Percentiles rank a stretch among this genome's conserved stretches.
Conservation (phyloP, 2,113 vertebrate species). For the Bos javanicus region DNA sequence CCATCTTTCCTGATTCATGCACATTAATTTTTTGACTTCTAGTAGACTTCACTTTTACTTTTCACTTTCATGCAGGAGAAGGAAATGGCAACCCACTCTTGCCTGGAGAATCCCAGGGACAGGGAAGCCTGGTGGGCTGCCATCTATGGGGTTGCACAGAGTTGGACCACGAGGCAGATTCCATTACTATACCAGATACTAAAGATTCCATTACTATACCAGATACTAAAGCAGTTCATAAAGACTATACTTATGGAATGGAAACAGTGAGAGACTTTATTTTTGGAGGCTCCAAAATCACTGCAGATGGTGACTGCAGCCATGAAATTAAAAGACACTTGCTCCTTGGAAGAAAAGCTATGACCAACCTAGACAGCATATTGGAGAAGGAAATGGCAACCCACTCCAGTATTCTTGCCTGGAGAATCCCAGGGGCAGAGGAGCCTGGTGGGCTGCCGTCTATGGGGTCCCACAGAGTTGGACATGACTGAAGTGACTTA, state of each 20-base stretch:
- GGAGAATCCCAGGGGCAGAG: not conserved
- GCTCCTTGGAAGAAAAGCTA: not conserved
- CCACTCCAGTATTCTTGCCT: not conserved
- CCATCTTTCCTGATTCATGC: not conserved
- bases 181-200: not conserved
- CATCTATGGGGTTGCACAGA: accelerated
- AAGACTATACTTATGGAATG: not conserved
- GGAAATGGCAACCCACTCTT: no score
- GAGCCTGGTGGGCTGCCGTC: not conserved
- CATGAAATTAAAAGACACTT: not conserved
- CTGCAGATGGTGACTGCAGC: not conserved
- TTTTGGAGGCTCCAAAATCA: not conserved
- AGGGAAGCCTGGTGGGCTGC: no score
- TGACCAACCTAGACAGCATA: not conserved
- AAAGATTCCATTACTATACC: not conserved
- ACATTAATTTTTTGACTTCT: not conserved
- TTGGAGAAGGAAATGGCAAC: not conserved
- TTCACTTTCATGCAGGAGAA: no score
- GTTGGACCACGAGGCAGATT: not conserved
- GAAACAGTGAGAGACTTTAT: not conserved
- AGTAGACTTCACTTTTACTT: not conserved
- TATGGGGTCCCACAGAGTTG: accelerated
- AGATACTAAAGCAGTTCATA: not conserved
- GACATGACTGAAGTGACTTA: not conserved
- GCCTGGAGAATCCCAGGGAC: no score